These are phyloP conservation scores for Tinamus major DNA, from an alignment of 2,797 vertebrate genomes.

Conservation along the genomic window DNA sequence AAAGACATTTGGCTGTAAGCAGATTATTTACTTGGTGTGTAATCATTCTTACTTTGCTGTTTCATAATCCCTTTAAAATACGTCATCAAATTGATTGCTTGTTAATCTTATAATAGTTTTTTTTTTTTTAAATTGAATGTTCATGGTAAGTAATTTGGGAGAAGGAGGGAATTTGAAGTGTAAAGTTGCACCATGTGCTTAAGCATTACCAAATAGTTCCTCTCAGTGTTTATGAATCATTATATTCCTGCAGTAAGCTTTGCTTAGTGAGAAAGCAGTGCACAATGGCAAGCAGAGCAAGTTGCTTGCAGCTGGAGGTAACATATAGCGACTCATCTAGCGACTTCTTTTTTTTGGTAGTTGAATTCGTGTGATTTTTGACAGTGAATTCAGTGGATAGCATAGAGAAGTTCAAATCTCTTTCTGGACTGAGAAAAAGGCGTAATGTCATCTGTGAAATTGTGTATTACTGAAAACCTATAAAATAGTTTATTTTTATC, in stretches of 20 bases:
- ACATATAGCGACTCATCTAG: background rate
- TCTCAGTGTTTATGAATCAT: background rate
- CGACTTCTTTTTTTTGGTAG: background rate
- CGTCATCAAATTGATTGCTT: background rate
- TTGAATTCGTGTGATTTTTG: background rate
- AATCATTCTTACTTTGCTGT: background rate
- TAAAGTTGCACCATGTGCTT: background rate
- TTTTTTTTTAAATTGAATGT: background rate
- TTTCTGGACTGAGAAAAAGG: background rate
- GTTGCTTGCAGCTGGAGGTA: background rate
- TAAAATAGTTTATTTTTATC: background rate
- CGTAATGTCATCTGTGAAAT: background rate
- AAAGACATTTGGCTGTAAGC: fast-evolving
- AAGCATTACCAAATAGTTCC: background rate
- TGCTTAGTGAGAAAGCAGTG: background rate
- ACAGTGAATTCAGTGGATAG: background rate
- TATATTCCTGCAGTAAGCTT: background rate
- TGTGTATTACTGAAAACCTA: background rate
- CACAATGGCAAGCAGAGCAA: background rate
- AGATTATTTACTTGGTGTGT: background rate
- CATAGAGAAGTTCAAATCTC: background rate
- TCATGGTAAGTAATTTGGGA: background rate
- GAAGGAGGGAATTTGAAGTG: background rate
- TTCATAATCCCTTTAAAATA: background rate
- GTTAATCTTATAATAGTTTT: background rate